These are phyloP conservation scores for Micromys minutus DNA, from an alignment of 2,113 vertebrate species.

Conservation along the genomic window DNA sequence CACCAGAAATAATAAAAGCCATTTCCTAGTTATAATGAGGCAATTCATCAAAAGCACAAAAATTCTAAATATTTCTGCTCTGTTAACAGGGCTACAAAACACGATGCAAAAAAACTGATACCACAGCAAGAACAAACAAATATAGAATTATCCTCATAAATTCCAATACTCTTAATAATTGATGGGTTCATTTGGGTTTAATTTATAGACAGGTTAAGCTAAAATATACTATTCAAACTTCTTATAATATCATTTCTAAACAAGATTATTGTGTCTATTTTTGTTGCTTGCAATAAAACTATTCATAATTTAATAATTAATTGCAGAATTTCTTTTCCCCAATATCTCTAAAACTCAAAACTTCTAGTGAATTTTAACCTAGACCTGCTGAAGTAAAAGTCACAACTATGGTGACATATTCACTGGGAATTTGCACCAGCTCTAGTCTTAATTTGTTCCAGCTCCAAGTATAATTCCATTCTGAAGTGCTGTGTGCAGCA, in stretches of 20 bases:
- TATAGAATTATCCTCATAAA: neutral
- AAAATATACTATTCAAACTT: neutral
- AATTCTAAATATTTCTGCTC: neutral
- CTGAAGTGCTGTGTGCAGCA: neutral
- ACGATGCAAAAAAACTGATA: neutral
- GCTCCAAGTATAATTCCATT: neutral
- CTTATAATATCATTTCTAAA: constrained; percentile 39
- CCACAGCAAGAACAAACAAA: constrained; percentile 26
- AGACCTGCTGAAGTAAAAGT: neutral
- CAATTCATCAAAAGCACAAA: constrained; percentile 2
- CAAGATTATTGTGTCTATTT: neutral
- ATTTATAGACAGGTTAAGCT: constrained; percentile 13
- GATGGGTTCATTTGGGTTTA: neutral
- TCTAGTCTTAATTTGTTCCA: neutral
- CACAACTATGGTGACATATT: neutral
- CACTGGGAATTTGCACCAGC: neutral
- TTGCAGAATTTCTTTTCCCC: neutral
- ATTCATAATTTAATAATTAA: neutral
- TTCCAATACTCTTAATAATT: constrained; percentile 34
- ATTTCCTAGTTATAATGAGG: constrained; percentile 19
- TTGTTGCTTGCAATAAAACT: neutral
- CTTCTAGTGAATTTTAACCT: neutral
- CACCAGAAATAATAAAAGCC: neutral
- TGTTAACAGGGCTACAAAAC: constrained; percentile 8
- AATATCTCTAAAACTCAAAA: neutral